Evolutionary conservation across 2,113 vertebrate genomes (phyloP).

Genomic region (Phalacrocorax aristotelis): DNA sequence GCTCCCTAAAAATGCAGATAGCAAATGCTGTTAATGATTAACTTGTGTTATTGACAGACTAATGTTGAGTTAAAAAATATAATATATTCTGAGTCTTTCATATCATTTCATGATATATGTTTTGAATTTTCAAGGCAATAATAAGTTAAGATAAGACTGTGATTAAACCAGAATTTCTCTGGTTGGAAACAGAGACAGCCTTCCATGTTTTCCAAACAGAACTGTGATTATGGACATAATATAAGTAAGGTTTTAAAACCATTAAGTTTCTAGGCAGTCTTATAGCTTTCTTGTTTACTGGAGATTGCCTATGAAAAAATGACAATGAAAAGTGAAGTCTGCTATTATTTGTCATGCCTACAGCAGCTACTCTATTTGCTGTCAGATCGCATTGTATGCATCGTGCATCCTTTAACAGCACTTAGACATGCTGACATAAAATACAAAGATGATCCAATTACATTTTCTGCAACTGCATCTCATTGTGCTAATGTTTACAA

Average conservation of each 20-base stretch:
- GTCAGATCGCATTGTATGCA: slow-evolving; percentile 4
- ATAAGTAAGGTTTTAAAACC: slow-evolving; percentile 49
- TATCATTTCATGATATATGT: background rate
- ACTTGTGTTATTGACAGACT: background rate
- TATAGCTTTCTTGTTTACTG: slow-evolving; percentile 29
- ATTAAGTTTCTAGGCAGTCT: slow-evolving; percentile 14
- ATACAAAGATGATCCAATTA: slow-evolving; percentile 68
- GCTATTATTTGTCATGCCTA: slow-evolving; percentile 43
- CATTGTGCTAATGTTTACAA: slow-evolving; percentile 71
- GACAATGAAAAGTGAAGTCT: slow-evolving; percentile 50
- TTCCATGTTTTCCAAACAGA: slow-evolving; percentile 44
- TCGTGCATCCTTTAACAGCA: slow-evolving; percentile 21
- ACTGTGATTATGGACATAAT: slow-evolving; percentile 48
- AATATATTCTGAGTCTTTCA: background rate
- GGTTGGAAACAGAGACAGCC: background rate
- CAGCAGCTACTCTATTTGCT: slow-evolving; percentile 2
- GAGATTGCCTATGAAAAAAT: background rate
- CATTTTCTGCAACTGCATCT: slow-evolving; percentile 62
- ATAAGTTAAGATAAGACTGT: background rate
- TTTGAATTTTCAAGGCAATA: background rate
- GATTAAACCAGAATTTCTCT: background rate
- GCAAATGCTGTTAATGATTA: background rate
- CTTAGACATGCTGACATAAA: slow-evolving; percentile 60
- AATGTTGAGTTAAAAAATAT: background rate
- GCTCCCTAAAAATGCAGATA: slow-evolving; percentile 34